Evolutionary conservation across 2,888 invertebrate genomes (phyloP).

Genomic region (Lepas anatifera): DNA sequence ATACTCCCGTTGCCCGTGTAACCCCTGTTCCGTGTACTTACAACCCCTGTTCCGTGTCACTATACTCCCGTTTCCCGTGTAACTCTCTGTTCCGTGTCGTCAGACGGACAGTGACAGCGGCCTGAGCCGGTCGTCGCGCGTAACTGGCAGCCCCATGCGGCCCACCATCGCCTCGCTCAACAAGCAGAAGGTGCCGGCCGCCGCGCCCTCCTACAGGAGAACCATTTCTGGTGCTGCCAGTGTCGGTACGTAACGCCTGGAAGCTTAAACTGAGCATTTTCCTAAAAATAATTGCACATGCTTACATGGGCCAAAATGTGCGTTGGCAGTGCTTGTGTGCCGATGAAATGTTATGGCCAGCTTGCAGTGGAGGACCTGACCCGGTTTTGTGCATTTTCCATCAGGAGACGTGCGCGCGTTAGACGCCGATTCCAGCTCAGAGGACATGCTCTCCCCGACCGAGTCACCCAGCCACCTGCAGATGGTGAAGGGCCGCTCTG

Average conservation of each 20-base stretch:
- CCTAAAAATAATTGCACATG: not conserved
- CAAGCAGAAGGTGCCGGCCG: slow-evolving; percentile 41
- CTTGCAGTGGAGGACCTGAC: no score
- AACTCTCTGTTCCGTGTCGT: not conserved
- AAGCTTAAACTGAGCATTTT: not conserved
- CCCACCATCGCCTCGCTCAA: slow-evolving; percentile 73
- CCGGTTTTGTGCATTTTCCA: not conserved
- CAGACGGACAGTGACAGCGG: slow-evolving; percentile 20
- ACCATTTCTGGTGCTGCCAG: slow-evolving; percentile 13
- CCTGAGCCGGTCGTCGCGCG: slow-evolving; percentile 14
- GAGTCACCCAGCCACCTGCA: slow-evolving; percentile 17
- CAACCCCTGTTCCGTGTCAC: no score
- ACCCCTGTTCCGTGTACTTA: not conserved
- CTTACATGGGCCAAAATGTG: not conserved
- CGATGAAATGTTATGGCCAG: no score
- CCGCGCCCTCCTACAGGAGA: slow-evolving; percentile 14
- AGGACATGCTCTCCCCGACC: slow-evolving; percentile 23
- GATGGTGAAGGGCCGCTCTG: slow-evolving; percentile 20
- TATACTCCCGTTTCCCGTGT: no score
- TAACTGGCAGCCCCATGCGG: slow-evolving; percentile 40
- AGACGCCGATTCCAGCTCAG: slow-evolving; percentile 24
- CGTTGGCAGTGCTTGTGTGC: not conserved
- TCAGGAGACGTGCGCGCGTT: slow-evolving; percentile 23
- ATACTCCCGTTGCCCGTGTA: not conserved
- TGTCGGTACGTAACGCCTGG: slow-evolving; percentile 11